Conservation (phyloP, 2,888 invertebrate genomes). For the Stegophylla sp. region DNA sequence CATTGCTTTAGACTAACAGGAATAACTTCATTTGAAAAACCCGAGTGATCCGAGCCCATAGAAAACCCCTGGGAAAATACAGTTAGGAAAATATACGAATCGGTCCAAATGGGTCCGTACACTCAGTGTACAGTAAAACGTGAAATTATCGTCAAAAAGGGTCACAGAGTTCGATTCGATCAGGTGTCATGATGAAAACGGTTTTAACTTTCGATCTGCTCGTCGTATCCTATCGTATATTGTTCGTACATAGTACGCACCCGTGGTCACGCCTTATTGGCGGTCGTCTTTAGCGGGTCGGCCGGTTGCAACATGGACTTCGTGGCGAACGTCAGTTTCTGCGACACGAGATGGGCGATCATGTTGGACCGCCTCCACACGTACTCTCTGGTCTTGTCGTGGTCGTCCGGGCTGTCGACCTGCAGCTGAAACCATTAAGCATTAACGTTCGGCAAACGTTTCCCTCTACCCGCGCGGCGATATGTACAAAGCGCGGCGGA, state of each 20-base stretch:
- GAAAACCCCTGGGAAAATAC: too few relatives aligned
- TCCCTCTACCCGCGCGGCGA: background rate
- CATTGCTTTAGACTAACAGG: too few relatives aligned
- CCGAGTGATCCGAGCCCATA: too few relatives aligned
- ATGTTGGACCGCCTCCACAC: conserved; percentile 84
- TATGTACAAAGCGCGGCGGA: conserved; percentile 38
- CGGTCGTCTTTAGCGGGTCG: conserved; percentile 62
- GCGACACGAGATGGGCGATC: conserved; percentile 83
- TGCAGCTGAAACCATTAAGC: conserved; percentile 71
- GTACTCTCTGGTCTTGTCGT: conserved; percentile 80
- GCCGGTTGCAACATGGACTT: conserved; percentile 71
- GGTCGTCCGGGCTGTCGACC: conserved; percentile 76
- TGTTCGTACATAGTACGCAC: background rate
- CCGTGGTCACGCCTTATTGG: conserved; percentile 4
- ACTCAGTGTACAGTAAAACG: too few relatives aligned
- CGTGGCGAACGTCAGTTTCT: conserved; percentile 74
- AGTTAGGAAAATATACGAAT: too few relatives aligned
- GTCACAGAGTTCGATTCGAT: too few relatives aligned
- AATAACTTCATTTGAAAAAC: too few relatives aligned
- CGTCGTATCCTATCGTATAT: background rate
- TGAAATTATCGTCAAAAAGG: background rate
- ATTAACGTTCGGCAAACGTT: conserved; percentile 54
- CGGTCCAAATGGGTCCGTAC: too few relatives aligned
- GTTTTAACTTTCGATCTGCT: background rate
- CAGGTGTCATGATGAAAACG: too few relatives aligned